Evolutionary conservation across 1,140 invertebrate species (phyloP).

Genomic region (Vanessa tameamea): DNA sequence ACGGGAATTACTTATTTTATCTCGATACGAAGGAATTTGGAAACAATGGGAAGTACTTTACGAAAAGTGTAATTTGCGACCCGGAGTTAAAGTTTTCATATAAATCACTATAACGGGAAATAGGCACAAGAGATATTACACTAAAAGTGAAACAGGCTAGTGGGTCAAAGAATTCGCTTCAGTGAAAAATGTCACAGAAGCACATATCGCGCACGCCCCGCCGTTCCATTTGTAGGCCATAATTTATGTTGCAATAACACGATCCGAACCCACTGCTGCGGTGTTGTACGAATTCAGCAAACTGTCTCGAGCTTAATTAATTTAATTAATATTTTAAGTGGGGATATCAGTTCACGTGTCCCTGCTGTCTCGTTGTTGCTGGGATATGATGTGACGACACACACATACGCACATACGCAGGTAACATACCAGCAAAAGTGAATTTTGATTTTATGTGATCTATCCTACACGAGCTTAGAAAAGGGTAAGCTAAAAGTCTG

Average conservation of each 20-base stretch:
- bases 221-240: slow-evolving; percentile 3
- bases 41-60: background rate
- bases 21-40: background rate
- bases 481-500: no score
- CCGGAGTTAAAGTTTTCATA: background rate
- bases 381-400: background rate
- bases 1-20: slow-evolving; percentile 2
- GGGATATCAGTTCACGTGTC: background rate
- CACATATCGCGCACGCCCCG: background rate
- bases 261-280: background rate
- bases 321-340: slow-evolving; percentile 13
- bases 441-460: no score
- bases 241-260: slow-evolving; percentile 4
- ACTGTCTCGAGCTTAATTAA: background rate
- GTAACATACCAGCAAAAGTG: no score
- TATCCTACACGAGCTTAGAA: no score
- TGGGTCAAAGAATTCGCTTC: slow-evolving; percentile 12
- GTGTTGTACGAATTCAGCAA: slow-evolving; percentile 2
- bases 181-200: background rate
- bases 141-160: slow-evolving; percentile 11
- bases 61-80: background rate
- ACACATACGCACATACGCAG: no score
- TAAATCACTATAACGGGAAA: background rate
- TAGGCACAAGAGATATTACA: slow-evolving; percentile 8
- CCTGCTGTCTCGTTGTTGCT: background rate